Evolutionary conservation across 2,113 vertebrate species (phyloP).

Genomic region (Paedocypris sp.): DNA sequence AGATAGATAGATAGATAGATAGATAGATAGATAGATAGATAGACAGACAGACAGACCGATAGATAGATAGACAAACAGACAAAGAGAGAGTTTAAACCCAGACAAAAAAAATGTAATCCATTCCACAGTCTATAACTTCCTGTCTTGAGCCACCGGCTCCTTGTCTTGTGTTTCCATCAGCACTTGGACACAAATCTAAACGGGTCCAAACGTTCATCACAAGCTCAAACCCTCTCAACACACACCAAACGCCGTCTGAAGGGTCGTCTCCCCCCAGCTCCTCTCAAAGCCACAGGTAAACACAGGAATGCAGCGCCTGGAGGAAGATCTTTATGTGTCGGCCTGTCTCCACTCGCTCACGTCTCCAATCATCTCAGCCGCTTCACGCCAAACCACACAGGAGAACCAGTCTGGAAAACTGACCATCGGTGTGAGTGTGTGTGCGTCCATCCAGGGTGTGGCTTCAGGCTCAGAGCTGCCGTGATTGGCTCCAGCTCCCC

Average conservation of each 20-base stretch:
- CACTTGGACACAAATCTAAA: slow-evolving; percentile 1
- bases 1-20: too few species aligned
- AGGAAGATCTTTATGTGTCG: background rate
- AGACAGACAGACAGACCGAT: too few species aligned
- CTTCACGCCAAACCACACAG: too few species aligned
- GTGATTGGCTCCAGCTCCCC: too few species aligned
- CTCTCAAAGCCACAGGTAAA: background rate
- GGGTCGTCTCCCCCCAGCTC: background rate
- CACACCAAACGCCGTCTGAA: background rate
- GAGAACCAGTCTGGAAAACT: too few species aligned
- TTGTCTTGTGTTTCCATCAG: slow-evolving; percentile 13
- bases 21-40: too few species aligned
- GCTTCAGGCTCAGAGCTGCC: too few species aligned
- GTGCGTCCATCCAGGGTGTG: too few species aligned
- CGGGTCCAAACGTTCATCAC: background rate
- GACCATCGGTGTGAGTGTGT: too few species aligned
- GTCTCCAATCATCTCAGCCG: background rate
- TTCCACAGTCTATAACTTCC: background rate
- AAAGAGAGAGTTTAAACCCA: too few species aligned
- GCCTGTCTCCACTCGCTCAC: background rate
- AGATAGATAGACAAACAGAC: too few species aligned
- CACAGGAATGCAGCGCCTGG: background rate
- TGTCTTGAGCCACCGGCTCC: background rate
- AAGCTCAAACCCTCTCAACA: background rate
- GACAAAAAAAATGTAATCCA: background rate